Conservation (phyloP, 2,888 invertebrate species). For the Drosophila leonis region DNA sequence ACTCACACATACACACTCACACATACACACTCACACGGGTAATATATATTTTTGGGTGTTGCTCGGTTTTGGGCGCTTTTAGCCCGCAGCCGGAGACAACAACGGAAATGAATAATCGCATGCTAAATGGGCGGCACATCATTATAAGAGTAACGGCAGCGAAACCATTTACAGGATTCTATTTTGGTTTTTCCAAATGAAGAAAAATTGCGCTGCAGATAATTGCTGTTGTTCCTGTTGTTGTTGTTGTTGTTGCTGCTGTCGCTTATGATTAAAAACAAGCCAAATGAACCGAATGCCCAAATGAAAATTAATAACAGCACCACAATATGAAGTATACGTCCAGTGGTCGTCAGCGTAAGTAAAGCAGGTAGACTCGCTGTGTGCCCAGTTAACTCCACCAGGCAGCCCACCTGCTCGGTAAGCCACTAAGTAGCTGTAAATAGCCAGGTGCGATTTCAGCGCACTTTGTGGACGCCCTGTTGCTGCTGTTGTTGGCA, state of each 20-base stretch:
- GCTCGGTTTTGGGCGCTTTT: slow-evolving; percentile 26
- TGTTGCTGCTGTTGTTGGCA: slow-evolving; percentile 12
- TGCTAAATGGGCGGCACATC: slow-evolving; percentile 65
- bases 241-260: slow-evolving; percentile 15
- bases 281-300: slow-evolving; percentile 10
- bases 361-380: not conserved
- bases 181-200: slow-evolving; percentile 49
- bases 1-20: not conserved
- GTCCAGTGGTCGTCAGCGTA: not conserved
- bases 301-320: slow-evolving; percentile 50
- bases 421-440: slow-evolving; percentile 27
- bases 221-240: slow-evolving; percentile 8
- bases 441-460: slow-evolving; percentile 33
- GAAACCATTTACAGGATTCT: slow-evolving; percentile 19
- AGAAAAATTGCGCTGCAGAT: slow-evolving; percentile 56
- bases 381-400: not conserved
- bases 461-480: slow-evolving; percentile 6
- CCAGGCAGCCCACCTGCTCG: not conserved
- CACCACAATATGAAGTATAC: slow-evolving; percentile 29
- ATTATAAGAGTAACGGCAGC: slow-evolving; percentile 45
- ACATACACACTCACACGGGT: not conserved
- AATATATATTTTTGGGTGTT: not conserved
- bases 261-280: slow-evolving; percentile 31
- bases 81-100: slow-evolving; percentile 19
- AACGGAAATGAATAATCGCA: slow-evolving; percentile 71